A percentile compares a stretch with the other conserved stretches of the same genome.
Conservation (phyloP, 1,140 invertebrate genomes). For the Zaprionus camerounensis region DNA sequence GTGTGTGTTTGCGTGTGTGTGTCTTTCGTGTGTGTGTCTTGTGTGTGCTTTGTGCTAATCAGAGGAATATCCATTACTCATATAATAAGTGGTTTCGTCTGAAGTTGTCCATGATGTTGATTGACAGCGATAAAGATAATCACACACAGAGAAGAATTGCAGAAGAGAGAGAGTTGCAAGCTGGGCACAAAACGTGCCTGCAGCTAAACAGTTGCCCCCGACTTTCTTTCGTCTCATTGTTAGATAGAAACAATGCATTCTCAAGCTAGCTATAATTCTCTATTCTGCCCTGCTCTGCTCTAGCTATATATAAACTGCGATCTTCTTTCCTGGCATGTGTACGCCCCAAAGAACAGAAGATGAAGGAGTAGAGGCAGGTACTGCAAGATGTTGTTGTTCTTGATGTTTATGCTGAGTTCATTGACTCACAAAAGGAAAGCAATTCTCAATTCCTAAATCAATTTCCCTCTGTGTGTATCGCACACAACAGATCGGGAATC, state of each 20-base stretch:
- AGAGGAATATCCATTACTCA: slow-evolving; percentile 49
- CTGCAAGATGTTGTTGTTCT: slow-evolving; percentile 5
- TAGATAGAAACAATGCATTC: slow-evolving; percentile 36
- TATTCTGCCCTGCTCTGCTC: not conserved
- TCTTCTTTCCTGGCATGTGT: slow-evolving; percentile 16
- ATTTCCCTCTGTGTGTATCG: not conserved
- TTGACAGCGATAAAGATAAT: slow-evolving; percentile 54
- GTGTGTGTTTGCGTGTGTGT: not conserved
- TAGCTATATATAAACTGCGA: slow-evolving; percentile 16
- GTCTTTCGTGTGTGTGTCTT: not conserved
- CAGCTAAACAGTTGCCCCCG: not conserved
- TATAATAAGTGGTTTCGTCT: slow-evolving; percentile 43
- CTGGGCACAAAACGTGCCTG: slow-evolving; percentile 9
- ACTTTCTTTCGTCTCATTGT: slow-evolving; percentile 23
- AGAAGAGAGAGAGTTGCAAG: not conserved
- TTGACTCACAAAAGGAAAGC: slow-evolving; percentile 10
- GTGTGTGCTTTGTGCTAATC: slow-evolving; percentile 28
- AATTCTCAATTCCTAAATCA: not conserved
- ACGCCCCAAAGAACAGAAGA: not conserved
- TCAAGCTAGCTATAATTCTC: slow-evolving; percentile 18
- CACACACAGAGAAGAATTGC: slow-evolving; percentile 5
- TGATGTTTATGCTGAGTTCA: slow-evolving; percentile 15
- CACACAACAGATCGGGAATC: not conserved
- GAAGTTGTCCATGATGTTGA: slow-evolving; percentile 15
- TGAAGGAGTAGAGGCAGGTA: slow-evolving; percentile 10